These are phyloP conservation scores for Gavia stellata DNA, from an alignment of 2,113 vertebrate genomes.

Conservation along the genomic window DNA sequence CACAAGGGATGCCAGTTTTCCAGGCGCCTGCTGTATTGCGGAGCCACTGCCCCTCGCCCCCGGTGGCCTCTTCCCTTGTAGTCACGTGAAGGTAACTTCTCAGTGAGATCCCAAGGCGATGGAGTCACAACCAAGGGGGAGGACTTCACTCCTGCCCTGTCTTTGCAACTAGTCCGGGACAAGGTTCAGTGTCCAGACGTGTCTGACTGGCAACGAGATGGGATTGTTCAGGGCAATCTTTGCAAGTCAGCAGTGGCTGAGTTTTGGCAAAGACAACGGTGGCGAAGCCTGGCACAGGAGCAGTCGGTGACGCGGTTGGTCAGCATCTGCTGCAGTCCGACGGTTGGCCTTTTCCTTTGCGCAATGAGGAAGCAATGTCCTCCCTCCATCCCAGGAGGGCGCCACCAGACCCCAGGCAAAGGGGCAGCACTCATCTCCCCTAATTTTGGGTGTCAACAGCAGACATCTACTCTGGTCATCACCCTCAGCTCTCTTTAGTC, in stretches of 20 bases:
- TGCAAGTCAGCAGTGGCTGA: slow-evolving; percentile 23
- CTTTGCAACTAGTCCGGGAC: slow-evolving; percentile 8
- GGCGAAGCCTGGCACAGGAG: not conserved
- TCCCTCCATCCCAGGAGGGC: not conserved
- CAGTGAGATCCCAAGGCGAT: not conserved
- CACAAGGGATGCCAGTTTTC: not conserved
- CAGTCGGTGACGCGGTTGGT: not conserved
- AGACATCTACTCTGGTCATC: not conserved
- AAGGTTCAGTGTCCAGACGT: slow-evolving; percentile 10
- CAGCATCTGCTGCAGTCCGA: not conserved
- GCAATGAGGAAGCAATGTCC: not conserved
- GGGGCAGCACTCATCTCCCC: not conserved
- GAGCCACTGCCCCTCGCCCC: not conserved
- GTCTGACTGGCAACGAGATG: not conserved
- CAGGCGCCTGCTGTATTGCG: not conserved
- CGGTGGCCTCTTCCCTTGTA: not conserved
- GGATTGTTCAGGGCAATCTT: not conserved
- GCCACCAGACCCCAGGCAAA: not conserved
- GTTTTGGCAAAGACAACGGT: not conserved
- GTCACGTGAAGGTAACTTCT: not conserved
- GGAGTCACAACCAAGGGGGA: not conserved
- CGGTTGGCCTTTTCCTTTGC: not conserved
- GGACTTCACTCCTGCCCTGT: not conserved
- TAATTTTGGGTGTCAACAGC: not conserved
- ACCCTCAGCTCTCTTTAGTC: not conserved